Percentiles rank a stretch among this genome's conserved stretches.
Conservation (phyloP, 2,113 vertebrate species). For the Microtus montanus region DNA sequence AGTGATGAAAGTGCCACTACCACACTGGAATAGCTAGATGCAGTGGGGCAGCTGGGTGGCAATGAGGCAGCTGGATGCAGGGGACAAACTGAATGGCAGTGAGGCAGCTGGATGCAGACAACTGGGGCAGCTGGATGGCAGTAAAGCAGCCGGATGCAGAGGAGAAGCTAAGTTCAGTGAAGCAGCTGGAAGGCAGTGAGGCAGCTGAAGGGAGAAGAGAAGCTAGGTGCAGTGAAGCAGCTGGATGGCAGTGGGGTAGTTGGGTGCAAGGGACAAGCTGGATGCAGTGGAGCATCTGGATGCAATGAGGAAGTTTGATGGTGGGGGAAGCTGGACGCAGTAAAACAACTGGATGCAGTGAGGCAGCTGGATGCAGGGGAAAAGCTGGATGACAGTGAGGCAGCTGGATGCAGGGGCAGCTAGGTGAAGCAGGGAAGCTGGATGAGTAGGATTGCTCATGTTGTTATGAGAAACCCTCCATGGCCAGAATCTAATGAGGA, state of each 20-base stretch:
- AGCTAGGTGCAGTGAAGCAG: neutral
- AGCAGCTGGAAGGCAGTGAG: neutral
- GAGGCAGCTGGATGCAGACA: neutral
- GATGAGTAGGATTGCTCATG: no score
- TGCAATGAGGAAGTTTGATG: neutral
- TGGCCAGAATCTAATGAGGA: neutral
- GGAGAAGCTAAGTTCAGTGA: neutral
- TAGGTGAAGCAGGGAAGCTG: neutral
- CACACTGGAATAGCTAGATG: neutral
- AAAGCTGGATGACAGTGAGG: neutral
- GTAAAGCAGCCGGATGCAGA: fast-evolving
- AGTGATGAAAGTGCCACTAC: neutral
- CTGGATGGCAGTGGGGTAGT: no score
- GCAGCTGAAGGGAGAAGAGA: neutral
- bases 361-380: neutral
- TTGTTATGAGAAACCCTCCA: neutral
- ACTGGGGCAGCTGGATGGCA: neutral
- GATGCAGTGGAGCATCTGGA: neutral
- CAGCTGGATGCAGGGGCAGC: neutral
- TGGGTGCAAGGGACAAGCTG: no score
- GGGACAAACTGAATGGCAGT: no score
- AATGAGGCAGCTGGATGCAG: neutral
- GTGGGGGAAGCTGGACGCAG: neutral
- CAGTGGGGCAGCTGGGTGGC: neutral
- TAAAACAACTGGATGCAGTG: neutral